Conservation (phyloP, 2,888 invertebrate species). For the Orgyia antiqua region DNA sequence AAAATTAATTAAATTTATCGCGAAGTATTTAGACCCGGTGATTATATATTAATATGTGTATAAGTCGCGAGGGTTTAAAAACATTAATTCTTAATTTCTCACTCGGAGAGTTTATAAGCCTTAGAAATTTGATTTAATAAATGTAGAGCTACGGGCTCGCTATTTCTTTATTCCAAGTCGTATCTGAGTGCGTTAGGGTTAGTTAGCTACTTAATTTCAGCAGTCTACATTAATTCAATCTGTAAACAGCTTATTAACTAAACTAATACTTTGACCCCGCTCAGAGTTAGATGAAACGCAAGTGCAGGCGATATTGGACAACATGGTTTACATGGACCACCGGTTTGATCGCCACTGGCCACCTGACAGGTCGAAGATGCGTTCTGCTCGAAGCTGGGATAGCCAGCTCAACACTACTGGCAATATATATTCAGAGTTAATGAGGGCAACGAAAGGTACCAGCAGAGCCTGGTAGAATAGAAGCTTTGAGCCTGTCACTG, state of each 20-base stretch:
- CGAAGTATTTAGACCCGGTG: too few species aligned
- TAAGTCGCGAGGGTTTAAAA: too few species aligned
- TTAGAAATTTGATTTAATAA: too few species aligned
- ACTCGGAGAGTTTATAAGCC: too few species aligned
- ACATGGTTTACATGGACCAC: conserved; percentile 49
- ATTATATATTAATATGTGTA: too few species aligned
- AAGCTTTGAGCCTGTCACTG: conserved; percentile 28
- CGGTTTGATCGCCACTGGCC: conserved; percentile 65
- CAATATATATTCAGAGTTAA: conserved; percentile 52
- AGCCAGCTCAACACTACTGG: conserved; percentile 53
- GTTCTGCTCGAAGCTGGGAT: conserved; percentile 51
- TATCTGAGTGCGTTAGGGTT: too few species aligned
- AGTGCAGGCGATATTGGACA: conserved; percentile 64
- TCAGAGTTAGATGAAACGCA: conserved; percentile 68
- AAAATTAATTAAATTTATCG: too few species aligned
- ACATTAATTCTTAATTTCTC: too few species aligned
- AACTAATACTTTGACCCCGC: conserved; percentile 30
- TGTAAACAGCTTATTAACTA: conserved; percentile 34
- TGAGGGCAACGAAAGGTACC: conserved; percentile 65
- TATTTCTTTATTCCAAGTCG: too few species aligned
- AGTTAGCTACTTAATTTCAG: too few species aligned
- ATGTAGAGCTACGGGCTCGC: too few species aligned
- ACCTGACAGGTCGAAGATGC: conserved; percentile 40
- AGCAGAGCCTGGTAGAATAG: conserved; percentile 41
- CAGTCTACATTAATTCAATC: too few species aligned